Evolutionary conservation across 2,113 vertebrate genomes (phyloP), one percentile per base, ranked within the genome.

Genomic region (Corythaixoides concolor): DNA sequence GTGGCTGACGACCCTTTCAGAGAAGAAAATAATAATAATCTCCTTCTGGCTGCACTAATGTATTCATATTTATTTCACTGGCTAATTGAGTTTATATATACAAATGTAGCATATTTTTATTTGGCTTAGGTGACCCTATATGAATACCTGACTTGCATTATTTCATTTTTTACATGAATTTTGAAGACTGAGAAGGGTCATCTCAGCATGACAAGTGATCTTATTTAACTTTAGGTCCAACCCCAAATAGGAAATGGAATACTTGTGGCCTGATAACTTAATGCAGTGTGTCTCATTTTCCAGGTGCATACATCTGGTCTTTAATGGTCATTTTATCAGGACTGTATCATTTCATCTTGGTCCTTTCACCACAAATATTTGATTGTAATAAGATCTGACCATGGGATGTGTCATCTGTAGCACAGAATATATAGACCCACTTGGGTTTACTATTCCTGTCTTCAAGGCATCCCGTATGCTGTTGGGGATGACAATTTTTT

Each of bases 291-390:
- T 88, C 93, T 94, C 89, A 60, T 93, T 92, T 95, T 95, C 96
- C 97, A 97, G 96, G 95, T 95, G 94, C 92, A 79, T 94, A 88
- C 94, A 96, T 97, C 95, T 97, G 97, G 93, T 85, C 87, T 95
- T 95, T 95, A 95, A 96, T 67, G 74, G 84, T 66, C 81, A 77
- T 94, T 95, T 97, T 95, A 96, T 95, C 91, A 94, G 69, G 87
- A 94, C 93, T 94, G 93, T 87, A 95, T 97, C 77, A 95, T 95
- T 95, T 97, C 84, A 95, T 95, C 74, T 91, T 70, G 67, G 67
- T 88, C 50, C 59, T 88, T 83, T 93, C 93, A 94, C 81, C 84
- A 89, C 91, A 97, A 95, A 89, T 95, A 89, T 59, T 95, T 95
- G 87, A 96, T 83, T 70, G 85, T 88, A 95, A 92, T 91, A 85